Conservation (phyloP, 2,797 vertebrate species). For the Chelmon rostratus region DNA sequence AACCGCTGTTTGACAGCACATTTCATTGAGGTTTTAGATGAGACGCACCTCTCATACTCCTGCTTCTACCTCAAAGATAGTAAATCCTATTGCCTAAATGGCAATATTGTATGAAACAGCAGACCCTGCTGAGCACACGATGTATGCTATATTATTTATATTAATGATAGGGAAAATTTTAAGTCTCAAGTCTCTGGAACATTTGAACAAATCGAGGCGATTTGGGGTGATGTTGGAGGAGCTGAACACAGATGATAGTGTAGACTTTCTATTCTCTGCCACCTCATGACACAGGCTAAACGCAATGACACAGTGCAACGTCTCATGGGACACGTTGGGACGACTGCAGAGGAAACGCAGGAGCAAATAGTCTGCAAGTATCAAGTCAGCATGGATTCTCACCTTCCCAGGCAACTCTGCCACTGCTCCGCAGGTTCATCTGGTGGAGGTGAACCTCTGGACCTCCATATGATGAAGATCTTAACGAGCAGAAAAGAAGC, state of each 20-base stretch:
- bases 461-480: not conserved
- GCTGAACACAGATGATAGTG: slow-evolving; percentile 63
- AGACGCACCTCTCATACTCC: too few species aligned
- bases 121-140: too few species aligned
- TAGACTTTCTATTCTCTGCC: slow-evolving; percentile 61
- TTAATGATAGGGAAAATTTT: too few species aligned
- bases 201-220: slow-evolving; percentile 16
- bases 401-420: not conserved
- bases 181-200: too few species aligned
- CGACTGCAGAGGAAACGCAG: not conserved
- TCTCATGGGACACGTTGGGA: slow-evolving; percentile 35
- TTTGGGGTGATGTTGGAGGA: not conserved
- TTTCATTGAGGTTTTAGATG: too few species aligned
- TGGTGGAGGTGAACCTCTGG: not conserved
- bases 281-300: slow-evolving; percentile 49
- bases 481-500: not conserved
- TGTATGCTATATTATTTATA: too few species aligned
- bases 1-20: too few species aligned
- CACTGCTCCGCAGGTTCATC: not conserved
- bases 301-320: slow-evolving; percentile 56
- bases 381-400: not conserved
- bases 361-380: not conserved
- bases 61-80: too few species aligned
- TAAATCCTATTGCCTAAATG: too few species aligned
- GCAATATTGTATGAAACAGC: too few species aligned